A percentile compares a stretch with the other conserved stretches of the same genome.
Evolutionary conservation across 2,797 vertebrate species (phyloP).

Genomic region (Myotis planiceps): DNA sequence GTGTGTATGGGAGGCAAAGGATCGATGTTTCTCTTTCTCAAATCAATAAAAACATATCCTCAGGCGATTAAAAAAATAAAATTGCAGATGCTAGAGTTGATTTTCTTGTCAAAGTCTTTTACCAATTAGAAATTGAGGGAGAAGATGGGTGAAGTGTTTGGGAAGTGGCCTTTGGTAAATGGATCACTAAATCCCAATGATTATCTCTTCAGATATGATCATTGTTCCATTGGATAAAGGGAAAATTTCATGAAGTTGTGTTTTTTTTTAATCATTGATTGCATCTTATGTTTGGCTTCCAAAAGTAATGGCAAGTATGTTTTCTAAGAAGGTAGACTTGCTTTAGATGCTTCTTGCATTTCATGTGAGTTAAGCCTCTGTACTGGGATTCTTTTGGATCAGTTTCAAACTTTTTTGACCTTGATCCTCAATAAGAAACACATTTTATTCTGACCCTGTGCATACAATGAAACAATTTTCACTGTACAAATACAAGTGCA

Average conservation of each 20-base stretch:
- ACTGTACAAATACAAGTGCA: neutral
- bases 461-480: neutral
- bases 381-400: conserved; percentile 3
- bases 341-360: neutral
- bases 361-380: neutral
- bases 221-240: conserved; percentile 22
- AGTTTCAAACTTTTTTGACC: neutral
- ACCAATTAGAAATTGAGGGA: neutral
- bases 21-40: neutral
- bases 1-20: neutral
- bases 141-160: neutral
- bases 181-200: neutral
- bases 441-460: neutral
- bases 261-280: neutral
- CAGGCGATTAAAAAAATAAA: neutral
- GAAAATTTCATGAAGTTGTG: neutral
- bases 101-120: conserved; percentile 38
- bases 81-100: neutral
- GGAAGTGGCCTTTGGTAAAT: conserved; percentile 7
- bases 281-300: neutral
- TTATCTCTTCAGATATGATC: neutral
- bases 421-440: neutral
- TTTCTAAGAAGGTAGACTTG: conserved; percentile 30
- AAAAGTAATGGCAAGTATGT: neutral
- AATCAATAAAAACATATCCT: neutral